Percentiles rank a stretch among this genome's conserved stretches.
Evolutionary conservation across 2,797 vertebrate species (phyloP).

Genomic region (Calcarius lapponicus): DNA sequence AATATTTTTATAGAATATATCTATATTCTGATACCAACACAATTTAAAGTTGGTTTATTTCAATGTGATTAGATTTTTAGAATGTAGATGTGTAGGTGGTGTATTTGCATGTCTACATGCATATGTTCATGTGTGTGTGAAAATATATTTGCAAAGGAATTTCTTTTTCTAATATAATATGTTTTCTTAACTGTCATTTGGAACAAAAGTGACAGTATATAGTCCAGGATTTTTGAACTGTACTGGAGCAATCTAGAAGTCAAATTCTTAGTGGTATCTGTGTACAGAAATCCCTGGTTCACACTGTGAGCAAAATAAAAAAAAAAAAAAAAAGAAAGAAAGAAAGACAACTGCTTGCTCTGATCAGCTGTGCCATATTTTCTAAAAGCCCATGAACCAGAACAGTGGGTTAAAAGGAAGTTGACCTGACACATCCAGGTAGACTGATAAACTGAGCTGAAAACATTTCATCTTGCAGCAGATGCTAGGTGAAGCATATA

Average conservation of each 20-base stretch:
- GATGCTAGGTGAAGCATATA: slow-evolving; percentile 85
- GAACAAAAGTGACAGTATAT: background rate
- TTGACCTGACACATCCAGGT: slow-evolving; percentile 84
- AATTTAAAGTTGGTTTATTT: background rate
- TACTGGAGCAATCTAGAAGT: background rate
- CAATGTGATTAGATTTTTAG: background rate
- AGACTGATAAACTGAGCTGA: slow-evolving; percentile 84
- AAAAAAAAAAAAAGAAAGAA: too few species aligned
- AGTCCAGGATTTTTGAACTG: background rate
- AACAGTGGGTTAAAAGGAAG: slow-evolving; percentile 87
- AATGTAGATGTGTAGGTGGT: background rate
- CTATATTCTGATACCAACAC: background rate
- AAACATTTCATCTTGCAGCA: slow-evolving; percentile 84
- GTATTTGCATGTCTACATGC: background rate
- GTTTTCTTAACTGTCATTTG: background rate
- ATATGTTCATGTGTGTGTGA: accelerated
- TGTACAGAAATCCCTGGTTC: background rate
- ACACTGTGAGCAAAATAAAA: background rate
- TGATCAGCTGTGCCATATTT: slow-evolving; percentile 83
- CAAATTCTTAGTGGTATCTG: background rate
- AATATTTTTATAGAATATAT: too few species aligned
- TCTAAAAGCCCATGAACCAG: slow-evolving; percentile 84
- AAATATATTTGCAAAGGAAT: background rate
- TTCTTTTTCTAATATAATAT: background rate
- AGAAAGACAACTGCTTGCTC: slow-evolving; percentile 9